Base-by-base conservation (phyloP, 1,140 invertebrate genomes). In the Metopolophium dirhodum region DNA sequence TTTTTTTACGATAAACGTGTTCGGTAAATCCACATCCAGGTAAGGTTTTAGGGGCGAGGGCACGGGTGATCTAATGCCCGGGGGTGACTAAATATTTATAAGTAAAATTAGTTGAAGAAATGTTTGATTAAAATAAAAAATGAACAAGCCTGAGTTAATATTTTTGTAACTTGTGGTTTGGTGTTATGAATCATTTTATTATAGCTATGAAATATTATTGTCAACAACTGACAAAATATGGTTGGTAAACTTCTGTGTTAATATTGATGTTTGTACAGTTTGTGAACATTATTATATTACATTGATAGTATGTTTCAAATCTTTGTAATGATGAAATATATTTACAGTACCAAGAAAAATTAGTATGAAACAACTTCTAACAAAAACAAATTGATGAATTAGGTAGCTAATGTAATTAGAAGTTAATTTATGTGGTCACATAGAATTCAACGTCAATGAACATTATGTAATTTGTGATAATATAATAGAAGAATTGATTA, bases 191-290 rank as follows among this genome's bases (percentile, higher is more conserved):
- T 14, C 14, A n/a, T 18, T 77, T 77, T 77, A 77, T n/a, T 77
- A 77, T 18, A 77, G 14, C 30, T 77, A 77, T 51, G 14, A 14
- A 51, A 20, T 77, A 77, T 77, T 77, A 77, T 77, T n/a, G n/a
- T 77, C n/a, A 77, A 77, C 18, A 77, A n/a, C n/a, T 30, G 91
- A 61, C 83, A 93, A 45, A 90, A 94, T 26, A 90, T n/a, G 7
- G 51, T 93, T 54, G 82, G 77, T 68, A 93, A 90, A 82, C 90
- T 90, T 89, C 77, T 94, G 37, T 92, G 88, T 57, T 57, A 57
- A 37, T 90, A 57, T 57, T 26, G 88, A 57, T 88, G 30, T 88
- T 88, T 88, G n/a, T 88, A 88, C 30, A 41, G 51, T 47, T 57
- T 68, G 23, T 54, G 82, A 93, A 87, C 57, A 87, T 57, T 88